These are phyloP conservation scores for Amblyteles armatorius DNA, from an alignment of 2,888 invertebrate genomes.

Conservation along the genomic window DNA sequence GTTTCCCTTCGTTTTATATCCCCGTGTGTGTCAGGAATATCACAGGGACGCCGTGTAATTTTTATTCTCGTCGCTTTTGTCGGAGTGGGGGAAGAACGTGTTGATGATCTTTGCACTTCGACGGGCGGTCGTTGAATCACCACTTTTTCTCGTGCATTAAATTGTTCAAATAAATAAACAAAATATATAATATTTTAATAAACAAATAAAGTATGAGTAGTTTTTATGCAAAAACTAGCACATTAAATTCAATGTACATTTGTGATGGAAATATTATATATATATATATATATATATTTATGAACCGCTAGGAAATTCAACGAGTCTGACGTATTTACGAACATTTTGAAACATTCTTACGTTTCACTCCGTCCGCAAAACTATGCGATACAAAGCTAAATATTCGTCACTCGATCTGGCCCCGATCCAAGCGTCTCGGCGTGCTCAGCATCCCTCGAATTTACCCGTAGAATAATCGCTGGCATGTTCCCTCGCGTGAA, in stretches of 20 bases:
- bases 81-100: slow-evolving; percentile 31
- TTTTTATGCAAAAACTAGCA: too few species aligned
- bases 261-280: background rate
- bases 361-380: slow-evolving; percentile 9
- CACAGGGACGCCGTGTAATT: slow-evolving; percentile 53
- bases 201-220: background rate
- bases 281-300: background rate
- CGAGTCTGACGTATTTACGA: slow-evolving; percentile 7
- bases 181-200: background rate
- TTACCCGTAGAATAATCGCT: background rate
- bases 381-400: slow-evolving; percentile 35
- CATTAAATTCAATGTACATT: too few species aligned
- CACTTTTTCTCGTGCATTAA: background rate
- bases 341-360: slow-evolving; percentile 1
- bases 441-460: slow-evolving; percentile 16
- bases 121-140: slow-evolving; percentile 41
- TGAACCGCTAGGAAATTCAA: background rate
- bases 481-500: slow-evolving; percentile 9
- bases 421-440: slow-evolving; percentile 26
- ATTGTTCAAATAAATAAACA: background rate
- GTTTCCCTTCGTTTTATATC: slow-evolving; percentile 59
- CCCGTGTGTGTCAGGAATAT: slow-evolving; percentile 51
- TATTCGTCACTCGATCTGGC: slow-evolving; percentile 36
- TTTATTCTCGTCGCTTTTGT: slow-evolving; percentile 26
- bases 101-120: slow-evolving; percentile 39